Base-by-base conservation (phyloP, 2,888 invertebrate genomes). In the Amblyjoppa proteus region DNA sequence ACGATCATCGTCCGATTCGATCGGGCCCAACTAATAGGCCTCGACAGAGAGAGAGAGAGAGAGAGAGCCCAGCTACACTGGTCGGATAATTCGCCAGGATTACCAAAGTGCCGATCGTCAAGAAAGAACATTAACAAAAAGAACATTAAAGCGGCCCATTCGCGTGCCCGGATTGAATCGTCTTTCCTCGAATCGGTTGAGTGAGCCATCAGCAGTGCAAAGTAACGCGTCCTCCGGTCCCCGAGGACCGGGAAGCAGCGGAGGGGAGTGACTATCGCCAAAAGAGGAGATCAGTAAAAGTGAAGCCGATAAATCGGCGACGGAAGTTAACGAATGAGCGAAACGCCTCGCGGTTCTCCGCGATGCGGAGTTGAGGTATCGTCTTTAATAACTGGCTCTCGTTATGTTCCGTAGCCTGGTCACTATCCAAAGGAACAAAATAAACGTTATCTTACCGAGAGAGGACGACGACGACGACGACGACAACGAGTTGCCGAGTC, bases 371-470 rank as follows among this genome's bases (percentile, higher is more conserved):
- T 69, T 78, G 56, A 78, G 69, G 71, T 61, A 70, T 74, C 74
- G 61, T 69, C 69, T 78, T 78, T 81, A 74, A 85, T 78, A 85
- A 85, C 81, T 74, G 69, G 77, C 71, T 78, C 53, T 69, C 64
- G 51, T 81, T 51, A n/a, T 38, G 56, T 13, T 49, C 58, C 20
- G 38, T 20, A 56, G 28, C 31, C 58, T 7, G 16, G 64, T 31
- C 16, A 53, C 53, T 49, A 38, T 28, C 34, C 58, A 71, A 53
- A 71, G 34, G 5, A n/a, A 76, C 51, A 71, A 13, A 77, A 56
- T 58, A 66, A 73, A 73, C 77, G 76, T 77, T 77, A 81, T 77
- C 84, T 58, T 41, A 68, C 51, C 76, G 28, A 9, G 28, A 9
- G 58, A 58, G 13, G 25, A 45, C 45, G 45, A 45, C 71, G 70